A percentile compares a stretch with the other conserved stretches of the same genome.
phyloP scores from a whole-genome alignment of 2,888 invertebrate species.

The Rhingia campestris region DNA sequence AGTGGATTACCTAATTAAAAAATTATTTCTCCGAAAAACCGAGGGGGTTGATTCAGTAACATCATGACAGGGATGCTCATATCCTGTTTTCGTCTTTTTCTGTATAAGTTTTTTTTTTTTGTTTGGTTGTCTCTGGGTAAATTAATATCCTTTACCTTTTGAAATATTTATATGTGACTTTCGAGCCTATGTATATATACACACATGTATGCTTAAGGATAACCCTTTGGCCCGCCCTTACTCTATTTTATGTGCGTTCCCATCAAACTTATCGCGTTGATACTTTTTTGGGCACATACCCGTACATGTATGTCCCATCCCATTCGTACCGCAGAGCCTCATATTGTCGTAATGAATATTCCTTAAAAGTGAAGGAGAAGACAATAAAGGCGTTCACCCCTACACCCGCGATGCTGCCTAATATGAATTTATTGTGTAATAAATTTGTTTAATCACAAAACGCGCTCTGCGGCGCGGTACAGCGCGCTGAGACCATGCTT shows the following conservation, averaged over 20 bases:
- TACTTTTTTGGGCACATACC: conserved; percentile 55
- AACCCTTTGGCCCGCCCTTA: conserved; percentile 46
- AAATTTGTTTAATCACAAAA: conserved; percentile 73
- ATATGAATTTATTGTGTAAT: conserved; percentile 74
- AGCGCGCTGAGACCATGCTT: conserved; percentile 15
- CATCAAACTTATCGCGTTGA: conserved; percentile 72
- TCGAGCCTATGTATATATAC: conserved; percentile 10
- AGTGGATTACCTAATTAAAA: conserved; percentile 67
- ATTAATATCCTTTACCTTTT: conserved; percentile 63
- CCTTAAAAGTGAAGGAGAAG: conserved; percentile 67
- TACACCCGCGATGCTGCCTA: conserved; percentile 65
- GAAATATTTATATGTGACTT: conserved; percentile 47
- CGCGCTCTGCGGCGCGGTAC: conserved; percentile 55
- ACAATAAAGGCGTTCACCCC: conserved; percentile 69
- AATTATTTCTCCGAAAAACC: conserved; percentile 51
- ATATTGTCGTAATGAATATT: conserved; percentile 69
- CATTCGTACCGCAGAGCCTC: conserved; percentile 60
- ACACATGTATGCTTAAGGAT: conserved; percentile 6
- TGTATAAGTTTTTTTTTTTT: neutral
- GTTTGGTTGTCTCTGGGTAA: conserved; percentile 41
- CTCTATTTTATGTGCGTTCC: conserved; percentile 64
- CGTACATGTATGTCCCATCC: conserved; percentile 6
- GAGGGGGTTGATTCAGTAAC: conserved; percentile 48
- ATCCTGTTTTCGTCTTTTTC: neutral
- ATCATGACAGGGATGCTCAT: conserved; percentile 44